These are phyloP conservation scores for Piprites chloris DNA, from an alignment of 2,113 vertebrate species.

Conservation along the genomic window DNA sequence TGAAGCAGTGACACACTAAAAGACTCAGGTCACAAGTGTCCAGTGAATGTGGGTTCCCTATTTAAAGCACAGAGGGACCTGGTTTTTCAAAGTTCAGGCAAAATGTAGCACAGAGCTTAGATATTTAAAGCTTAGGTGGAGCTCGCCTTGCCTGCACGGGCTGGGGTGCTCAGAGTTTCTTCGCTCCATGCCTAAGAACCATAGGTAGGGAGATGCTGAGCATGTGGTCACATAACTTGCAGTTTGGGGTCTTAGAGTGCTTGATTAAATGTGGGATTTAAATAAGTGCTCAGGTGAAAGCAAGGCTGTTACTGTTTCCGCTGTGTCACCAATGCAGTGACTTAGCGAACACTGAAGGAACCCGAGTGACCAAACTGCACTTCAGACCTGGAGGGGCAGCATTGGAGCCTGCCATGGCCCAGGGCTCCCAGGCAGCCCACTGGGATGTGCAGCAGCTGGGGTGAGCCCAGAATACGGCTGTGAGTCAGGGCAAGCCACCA, in stretches of 20 bases:
- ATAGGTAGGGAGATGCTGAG: not conserved
- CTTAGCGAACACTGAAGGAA: not conserved
- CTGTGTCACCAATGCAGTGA: not conserved
- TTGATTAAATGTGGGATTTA: not conserved
- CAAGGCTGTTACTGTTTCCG: not conserved
- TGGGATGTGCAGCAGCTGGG: not conserved
- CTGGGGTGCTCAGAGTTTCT: not conserved
- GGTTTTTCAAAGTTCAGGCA: not conserved
- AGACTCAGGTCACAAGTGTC: not conserved
- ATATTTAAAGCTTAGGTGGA: not conserved
- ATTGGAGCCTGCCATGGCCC: accelerated
- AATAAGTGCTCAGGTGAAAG: not conserved
- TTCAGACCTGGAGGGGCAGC: not conserved
- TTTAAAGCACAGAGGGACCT: not conserved
- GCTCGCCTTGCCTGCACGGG: not conserved
- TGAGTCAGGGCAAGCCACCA: not conserved
- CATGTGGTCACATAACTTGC: not conserved
- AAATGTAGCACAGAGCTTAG: not conserved
- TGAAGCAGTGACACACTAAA: not conserved
- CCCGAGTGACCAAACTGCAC: not conserved
- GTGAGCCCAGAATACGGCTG: not conserved
- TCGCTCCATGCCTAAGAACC: not conserved
- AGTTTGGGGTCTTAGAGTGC: accelerated
- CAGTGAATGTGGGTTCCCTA: not conserved
- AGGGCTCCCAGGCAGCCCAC: not conserved